Base-by-base conservation (phyloP, 2,113 vertebrate genomes). In the Pyrgilauda ruficollis region DNA sequence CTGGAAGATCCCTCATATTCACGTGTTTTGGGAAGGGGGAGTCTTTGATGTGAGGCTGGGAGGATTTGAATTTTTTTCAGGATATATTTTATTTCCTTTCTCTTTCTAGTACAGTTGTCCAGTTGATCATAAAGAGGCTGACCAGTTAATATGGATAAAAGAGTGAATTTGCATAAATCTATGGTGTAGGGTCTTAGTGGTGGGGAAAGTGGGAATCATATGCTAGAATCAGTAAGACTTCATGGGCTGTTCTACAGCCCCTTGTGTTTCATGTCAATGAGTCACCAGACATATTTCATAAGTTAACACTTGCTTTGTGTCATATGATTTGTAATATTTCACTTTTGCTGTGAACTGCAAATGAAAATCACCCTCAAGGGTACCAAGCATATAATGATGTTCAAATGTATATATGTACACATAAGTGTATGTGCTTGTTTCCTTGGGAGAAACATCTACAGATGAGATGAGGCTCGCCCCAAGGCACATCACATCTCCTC, bases 1-100 rank as follows among this genome's bases (percentile, higher is more conserved):
- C 26, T 52, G 52, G 61, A 78, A 78, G 27, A 59, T 72, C 15
- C 10, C 30, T 64, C 33, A 18, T 13, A 11, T 3, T 7, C 8
- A 20, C 0, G 0, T 39, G 7, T 13, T 52, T 33, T 68, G 39
- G 49, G 47, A 75, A 74, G 15, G 33, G 9, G 44, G 6, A 33
- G 6, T 26, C 33, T 80, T 58, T 41, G 19, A 15, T 28, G 2
- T 67, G 24, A 84, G 13, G 9, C 24, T 82, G 62, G 15, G 35
- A 89, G 41, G 17, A 78, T 70, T 74, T 33, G 4, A 46, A 30
- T 46, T 84, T 85, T 70, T 84, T 70, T 84, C 46, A 74, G 27
- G 6, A 28, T 43, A 3, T 28, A 22, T 55, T 70, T 89, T 63
- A 33, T 55, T 84, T 70, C 30, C 26, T 77, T 64, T 61, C 41